Conservation (phyloP, 2,797 vertebrate genomes). For the Otolemur crassicaudatus region DNA sequence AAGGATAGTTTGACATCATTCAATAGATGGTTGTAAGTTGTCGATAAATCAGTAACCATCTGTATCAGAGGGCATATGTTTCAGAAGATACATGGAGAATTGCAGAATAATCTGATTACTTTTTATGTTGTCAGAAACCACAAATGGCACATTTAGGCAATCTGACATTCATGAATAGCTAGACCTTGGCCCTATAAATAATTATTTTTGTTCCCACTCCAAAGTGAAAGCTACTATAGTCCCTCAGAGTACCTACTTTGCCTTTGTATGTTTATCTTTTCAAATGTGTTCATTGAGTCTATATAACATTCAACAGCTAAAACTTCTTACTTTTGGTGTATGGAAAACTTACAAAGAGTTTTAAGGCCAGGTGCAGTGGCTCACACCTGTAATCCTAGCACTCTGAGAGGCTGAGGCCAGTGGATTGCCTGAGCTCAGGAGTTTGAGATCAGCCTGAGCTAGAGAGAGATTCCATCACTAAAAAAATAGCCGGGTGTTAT, state of each 20-base stretch:
- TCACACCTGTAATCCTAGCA: too few relatives aligned
- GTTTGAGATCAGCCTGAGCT: too few relatives aligned
- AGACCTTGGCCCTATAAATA: background rate
- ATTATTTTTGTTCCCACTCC: background rate
- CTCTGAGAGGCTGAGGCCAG: too few relatives aligned
- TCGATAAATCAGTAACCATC: background rate
- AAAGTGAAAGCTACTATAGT: background rate
- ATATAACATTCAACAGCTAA: conserved; percentile 12
- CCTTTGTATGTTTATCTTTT: background rate
- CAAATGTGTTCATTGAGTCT: background rate
- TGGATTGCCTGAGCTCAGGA: too few relatives aligned
- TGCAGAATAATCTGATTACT: background rate
- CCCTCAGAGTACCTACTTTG: background rate
- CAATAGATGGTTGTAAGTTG: background rate
- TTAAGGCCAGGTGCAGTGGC: too few relatives aligned
- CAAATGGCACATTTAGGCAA: background rate
- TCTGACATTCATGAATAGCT: background rate
- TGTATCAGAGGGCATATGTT: background rate
- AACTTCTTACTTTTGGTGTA: background rate
- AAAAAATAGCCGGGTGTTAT: too few relatives aligned
- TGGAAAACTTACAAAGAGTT: background rate
- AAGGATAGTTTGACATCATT: background rate
- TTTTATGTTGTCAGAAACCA: conserved; percentile 22
- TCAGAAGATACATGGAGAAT: conserved; percentile 4
- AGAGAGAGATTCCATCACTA: too few relatives aligned